Conservation (phyloP, 1,140 invertebrate genomes). For the Pteromalus puparum region DNA sequence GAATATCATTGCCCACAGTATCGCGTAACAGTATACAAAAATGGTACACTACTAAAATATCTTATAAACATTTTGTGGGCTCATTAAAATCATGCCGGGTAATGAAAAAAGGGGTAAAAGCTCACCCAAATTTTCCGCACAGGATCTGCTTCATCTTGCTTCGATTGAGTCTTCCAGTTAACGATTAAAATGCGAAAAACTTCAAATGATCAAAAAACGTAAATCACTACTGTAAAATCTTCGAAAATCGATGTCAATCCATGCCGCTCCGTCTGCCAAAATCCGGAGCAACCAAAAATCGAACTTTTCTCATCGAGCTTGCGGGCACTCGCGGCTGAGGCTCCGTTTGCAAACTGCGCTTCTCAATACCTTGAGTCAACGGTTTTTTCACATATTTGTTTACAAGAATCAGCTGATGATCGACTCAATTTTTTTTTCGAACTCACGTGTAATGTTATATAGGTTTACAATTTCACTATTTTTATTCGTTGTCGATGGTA, state of each 20-base stretch:
- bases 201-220: constrained; percentile 42
- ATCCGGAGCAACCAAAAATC: constrained; percentile 34
- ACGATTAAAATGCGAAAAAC: constrained; percentile 38
- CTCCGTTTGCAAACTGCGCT: neutral
- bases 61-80: neutral
- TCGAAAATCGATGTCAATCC: constrained; percentile 31
- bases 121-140: constrained; percentile 75
- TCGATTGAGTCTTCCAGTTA: neutral
- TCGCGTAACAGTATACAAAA: neutral
- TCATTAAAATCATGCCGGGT: constrained; percentile 16
- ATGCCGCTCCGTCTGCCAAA: constrained; percentile 15
- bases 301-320: constrained; percentile 23
- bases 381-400: neutral
- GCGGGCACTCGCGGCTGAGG: neutral
- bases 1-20: neutral
- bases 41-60: neutral
- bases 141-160: constrained; percentile 77
- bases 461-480: neutral
- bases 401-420: neutral
- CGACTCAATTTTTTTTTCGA: neutral
- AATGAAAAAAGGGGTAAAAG: constrained; percentile 55
- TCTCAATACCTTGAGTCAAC: neutral
- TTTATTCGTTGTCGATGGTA: no score
- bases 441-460: neutral
- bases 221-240: constrained; percentile 25